Evolutionary conservation across 2,888 invertebrate species (phyloP), one percentile per base, ranked within the genome.

Genomic region (Xylota sylvarum): DNA sequence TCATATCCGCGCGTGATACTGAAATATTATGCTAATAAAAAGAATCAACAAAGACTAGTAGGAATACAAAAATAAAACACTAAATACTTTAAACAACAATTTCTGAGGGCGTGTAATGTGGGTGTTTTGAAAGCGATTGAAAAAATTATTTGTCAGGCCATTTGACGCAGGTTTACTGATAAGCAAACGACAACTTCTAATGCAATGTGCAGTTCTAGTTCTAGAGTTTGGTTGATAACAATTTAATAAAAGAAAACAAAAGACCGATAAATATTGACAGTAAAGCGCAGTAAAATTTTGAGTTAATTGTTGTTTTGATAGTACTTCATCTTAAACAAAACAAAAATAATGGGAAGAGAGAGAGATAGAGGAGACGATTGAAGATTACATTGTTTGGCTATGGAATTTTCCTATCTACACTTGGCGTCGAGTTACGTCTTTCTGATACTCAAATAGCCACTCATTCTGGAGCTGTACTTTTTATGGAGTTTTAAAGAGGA

Each of bases 61-160:
- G 7, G 17, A 62, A 52, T n/a, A n/a, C 14, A 40, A 27, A 40
- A 55, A 9, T 0, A 43, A 67, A 19, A 30, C 7, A n/a, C 5
- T 1, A 48, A 5, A 46, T n/a, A 17, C 12, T 58, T 37, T 12
- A 17, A 32, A 69, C 37, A 60, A 30, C 27, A 37, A 37, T 14
- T 17, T 32, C 30, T 58, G 69, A 69, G 77, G 77, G 69, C 67
- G 56, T 77, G 77, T 58, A 37, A 32, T 50, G 48, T 67, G 77
- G 77, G 77, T 69, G 77, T 77, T 69, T 48, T 40, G 12, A 9
- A 10, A 64, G 32, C 46, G 35, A 55, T 46, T 70, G 32, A n/a
- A 30, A 10, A 27, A 5, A 5, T 4, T 5, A 37, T 46, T 70
- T 46, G 14, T 17, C 43, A 32, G 12, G 60, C 19, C 35, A 35